Evolutionary conservation across 2,113 vertebrate species (phyloP).

Genomic region (Sturnus vulgaris): DNA sequence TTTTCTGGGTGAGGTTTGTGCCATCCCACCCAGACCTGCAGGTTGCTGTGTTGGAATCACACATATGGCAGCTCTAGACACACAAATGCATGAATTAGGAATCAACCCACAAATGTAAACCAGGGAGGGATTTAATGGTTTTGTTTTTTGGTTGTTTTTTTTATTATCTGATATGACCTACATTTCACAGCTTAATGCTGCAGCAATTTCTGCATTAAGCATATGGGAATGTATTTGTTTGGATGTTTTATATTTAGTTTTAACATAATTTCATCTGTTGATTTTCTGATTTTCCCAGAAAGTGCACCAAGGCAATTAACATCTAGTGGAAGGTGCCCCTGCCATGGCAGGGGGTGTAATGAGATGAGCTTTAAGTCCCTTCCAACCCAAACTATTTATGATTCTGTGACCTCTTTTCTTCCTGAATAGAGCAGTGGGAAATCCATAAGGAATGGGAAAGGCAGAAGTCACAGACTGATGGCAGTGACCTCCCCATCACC

Average conservation of each 20-base stretch:
- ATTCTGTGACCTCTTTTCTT: neutral
- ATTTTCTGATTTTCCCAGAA: neutral
- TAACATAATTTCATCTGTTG: neutral
- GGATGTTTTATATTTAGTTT: neutral
- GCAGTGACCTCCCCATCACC: neutral
- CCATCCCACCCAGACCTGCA: rapidly evolving
- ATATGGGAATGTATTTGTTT: neutral
- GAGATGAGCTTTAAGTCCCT: neutral
- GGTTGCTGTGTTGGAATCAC: neutral
- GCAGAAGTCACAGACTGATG: neutral
- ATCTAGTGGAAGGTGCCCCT: neutral
- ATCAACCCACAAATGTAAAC: neutral
- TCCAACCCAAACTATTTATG: neutral
- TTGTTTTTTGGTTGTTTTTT: too few species aligned
- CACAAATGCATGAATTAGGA: neutral
- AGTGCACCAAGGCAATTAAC: neutral
- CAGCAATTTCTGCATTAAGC: neutral
- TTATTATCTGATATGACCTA: neutral
- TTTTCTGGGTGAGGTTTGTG: neutral
- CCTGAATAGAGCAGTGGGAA: neutral
- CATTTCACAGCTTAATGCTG: neutral
- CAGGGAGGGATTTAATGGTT: neutral
- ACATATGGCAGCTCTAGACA: neutral
- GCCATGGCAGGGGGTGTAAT: neutral
- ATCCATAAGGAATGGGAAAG: too few species aligned